Base-by-base conservation (phyloP, 2,113 vertebrate species). In the Meriones unguiculatus region DNA sequence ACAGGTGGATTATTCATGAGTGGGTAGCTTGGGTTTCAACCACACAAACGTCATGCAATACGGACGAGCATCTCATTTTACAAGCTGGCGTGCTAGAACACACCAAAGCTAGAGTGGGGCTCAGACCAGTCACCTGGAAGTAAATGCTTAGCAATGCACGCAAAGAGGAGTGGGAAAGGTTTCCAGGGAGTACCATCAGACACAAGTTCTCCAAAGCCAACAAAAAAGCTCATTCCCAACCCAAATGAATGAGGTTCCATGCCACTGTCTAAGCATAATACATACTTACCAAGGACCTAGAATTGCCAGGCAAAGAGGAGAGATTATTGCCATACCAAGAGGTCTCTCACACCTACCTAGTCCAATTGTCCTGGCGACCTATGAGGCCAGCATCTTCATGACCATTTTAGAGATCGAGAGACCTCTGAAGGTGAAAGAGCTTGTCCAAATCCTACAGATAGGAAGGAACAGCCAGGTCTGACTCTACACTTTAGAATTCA, bases 1-100 rank as follows among this genome's bases (percentile, higher is more conserved):
- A 80, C 18, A 95, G 95, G 96, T 97, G 93, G 90, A 97, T 98
- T 98, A 98, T 98, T 98, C 89, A 98, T 97, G 94, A 97, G 95
- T 18, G 35, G 80, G 28, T 35, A 80, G 14, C 80, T 97, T 52
- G 91, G 78, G 95, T 98, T 98, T 96, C 98, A 94, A 46, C 78
- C 46, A n/a, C 59, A 54, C 12, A 41, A 93, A 38, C 73, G 1
- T 84, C 97, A 98, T 97, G 86, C 90, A 97, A 69, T 75, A 97
- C 92, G 73, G 38, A 95, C 41, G 93, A 70, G 65, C 89, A 70
- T 78, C 98, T 96, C 78, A 0, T 1, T 80, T 98, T 96, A 97
- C 70, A 25, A 85, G 20, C 10, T 32, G 1, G 92, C 70, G 0
- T 46, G 75, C 75, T 78, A 30, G 65, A 11, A 38, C 22, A 30